Evolutionary conservation across 2,113 vertebrate species (phyloP).

Genomic region (Bos javanicus): DNA sequence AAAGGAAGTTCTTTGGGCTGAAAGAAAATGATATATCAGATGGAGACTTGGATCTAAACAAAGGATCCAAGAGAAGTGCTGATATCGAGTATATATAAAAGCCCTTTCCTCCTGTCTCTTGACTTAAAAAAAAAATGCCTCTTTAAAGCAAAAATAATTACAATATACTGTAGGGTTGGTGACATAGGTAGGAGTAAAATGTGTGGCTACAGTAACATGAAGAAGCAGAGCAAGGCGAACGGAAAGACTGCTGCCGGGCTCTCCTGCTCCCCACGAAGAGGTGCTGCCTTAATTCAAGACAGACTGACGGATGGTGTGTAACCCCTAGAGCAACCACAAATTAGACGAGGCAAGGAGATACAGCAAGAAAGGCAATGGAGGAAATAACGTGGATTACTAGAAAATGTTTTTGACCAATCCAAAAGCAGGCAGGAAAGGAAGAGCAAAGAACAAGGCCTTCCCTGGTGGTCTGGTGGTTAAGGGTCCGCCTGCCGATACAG

Average conservation of each 20-base stretch:
- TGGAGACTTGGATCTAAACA: background rate
- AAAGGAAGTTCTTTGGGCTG: background rate
- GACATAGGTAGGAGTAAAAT: background rate
- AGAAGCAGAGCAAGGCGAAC: fast-evolving
- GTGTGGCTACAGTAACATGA: background rate
- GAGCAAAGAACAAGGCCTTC: background rate
- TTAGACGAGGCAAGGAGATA: background rate
- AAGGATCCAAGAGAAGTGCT: background rate
- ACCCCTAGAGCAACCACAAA: background rate
- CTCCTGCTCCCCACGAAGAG: fast-evolving
- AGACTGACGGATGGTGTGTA: background rate
- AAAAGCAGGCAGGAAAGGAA: background rate
- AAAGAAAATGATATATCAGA: background rate
- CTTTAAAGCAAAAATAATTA: background rate
- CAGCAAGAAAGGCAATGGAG: background rate
- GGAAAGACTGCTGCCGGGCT: fast-evolving
- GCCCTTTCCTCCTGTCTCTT: background rate
- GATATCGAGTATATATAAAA: fast-evolving
- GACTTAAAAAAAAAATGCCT: background rate
- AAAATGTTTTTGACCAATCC: background rate
- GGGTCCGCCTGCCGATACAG: background rate
- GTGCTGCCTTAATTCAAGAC: fast-evolving
- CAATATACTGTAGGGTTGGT: background rate
- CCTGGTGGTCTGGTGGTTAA: background rate
- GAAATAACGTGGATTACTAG: background rate